Conservation (phyloP, 2,888 invertebrate species). For the Stenurella melanura region DNA sequence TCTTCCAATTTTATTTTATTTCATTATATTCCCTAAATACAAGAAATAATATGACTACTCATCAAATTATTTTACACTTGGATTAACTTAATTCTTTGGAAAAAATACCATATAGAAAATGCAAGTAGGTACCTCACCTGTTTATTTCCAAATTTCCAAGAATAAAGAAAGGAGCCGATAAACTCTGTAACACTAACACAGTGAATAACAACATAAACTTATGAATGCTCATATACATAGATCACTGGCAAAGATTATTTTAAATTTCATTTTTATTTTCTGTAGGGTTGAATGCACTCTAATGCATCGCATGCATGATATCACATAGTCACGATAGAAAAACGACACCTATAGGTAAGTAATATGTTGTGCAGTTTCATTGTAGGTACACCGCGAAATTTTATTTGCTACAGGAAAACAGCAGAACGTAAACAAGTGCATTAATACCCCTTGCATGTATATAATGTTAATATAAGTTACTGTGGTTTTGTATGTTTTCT, state of each 20-base stretch:
- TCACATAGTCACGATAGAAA: slow-evolving; percentile 6
- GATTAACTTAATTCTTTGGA: too few species aligned
- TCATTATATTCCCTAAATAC: too few species aligned
- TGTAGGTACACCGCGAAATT: not conserved
- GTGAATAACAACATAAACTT: slow-evolving; percentile 13
- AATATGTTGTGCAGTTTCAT: slow-evolving; percentile 12
- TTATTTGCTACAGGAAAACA: not conserved
- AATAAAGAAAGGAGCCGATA: not conserved
- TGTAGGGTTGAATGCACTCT: slow-evolving; percentile 33
- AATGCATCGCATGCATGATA: slow-evolving; percentile 34
- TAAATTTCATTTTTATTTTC: slow-evolving; percentile 27
- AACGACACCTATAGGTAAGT: slow-evolving; percentile 1
- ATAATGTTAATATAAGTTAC: not conserved
- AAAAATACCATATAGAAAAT: too few species aligned
- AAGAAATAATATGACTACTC: too few species aligned
- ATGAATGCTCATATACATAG: slow-evolving; percentile 3
- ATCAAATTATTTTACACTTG: too few species aligned
- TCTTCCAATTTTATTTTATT: too few species aligned
- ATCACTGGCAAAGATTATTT: slow-evolving; percentile 28
- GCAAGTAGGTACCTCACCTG: not conserved
- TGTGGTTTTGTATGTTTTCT: not conserved
- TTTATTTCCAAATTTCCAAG: not conserved
- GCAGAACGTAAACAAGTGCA: not conserved
- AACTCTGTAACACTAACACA: not conserved
- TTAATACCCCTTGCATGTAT: not conserved